Evolutionary conservation across 2,797 vertebrate species (phyloP), one percentile per base, ranked within the genome.

Genomic region (Phalloptychus januarius): DNA sequence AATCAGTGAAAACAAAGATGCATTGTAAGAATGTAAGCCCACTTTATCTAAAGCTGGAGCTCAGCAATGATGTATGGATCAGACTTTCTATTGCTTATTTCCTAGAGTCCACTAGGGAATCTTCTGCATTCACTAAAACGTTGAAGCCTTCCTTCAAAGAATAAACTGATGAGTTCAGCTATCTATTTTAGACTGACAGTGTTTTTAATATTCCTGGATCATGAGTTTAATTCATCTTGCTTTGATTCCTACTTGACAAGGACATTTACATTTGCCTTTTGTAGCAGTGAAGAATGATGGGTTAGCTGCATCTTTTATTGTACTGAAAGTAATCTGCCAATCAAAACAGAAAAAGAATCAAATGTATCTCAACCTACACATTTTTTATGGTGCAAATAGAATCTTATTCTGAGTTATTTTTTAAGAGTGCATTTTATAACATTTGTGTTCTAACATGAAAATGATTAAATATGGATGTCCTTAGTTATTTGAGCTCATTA

Each of bases 1-100:
- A 94, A 95, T 94, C 91, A 92, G 94, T 87, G 89, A 93, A 95
- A 95, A 95, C 93, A 95, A 93, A 95, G 93, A 95, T 94, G 92
- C 86, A 95, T 94, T 94, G 91, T 92, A 89, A 85, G 83, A 90
- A 90, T 83, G 86, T 83, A 78, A 89, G 87, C 81, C 78, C 74
- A 81, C 86, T 88, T 90, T 85, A 84, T 74, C 80, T 86, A 80
- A 82, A 89, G 85, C 61, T 76, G 72, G 71, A 8, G 72, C 80
- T 75, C 84, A 87, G 90, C 88, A 79, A 86, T 88, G 87, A 94
- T 88, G 84, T 89, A 91, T 93, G 89, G 61, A 87, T 90, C 72
- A 85, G 77, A 88, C 79, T 86, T 84, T 89, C 84, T 86, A 77
- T 86, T 85, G 76, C 76, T 74, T 72, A 77, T 86, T 83, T 84